phyloP scores from a whole-genome alignment of 1,140 invertebrate species.

The Anastrepha ludens region DNA sequence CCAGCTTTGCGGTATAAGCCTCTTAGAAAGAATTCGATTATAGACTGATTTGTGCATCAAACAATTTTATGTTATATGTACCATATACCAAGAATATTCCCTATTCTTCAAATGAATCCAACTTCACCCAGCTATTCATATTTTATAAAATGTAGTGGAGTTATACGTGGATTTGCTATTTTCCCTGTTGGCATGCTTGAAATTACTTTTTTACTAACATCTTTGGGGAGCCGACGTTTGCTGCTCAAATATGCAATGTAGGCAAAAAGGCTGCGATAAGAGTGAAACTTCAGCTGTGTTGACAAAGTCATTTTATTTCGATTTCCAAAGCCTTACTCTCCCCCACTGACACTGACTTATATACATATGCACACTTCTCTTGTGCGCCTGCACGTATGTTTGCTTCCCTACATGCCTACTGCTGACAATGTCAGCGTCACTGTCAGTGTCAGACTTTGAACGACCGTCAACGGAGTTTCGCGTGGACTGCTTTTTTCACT shows the following conservation, averaged over 20 bases:
- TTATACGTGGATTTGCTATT: too few relatives aligned
- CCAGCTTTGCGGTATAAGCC: too few relatives aligned
- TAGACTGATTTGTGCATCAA: too few relatives aligned
- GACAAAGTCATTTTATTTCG: neutral
- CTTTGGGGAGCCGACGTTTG: neutral
- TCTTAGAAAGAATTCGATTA: too few relatives aligned
- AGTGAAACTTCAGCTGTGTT: neutral
- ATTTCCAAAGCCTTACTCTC: neutral
- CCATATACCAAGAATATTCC: too few relatives aligned
- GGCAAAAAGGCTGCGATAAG: neutral
- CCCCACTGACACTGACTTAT: neutral
- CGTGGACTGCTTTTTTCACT: neutral
- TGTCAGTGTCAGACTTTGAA: constrained; percentile 23
- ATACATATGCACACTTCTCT: neutral
- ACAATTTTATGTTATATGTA: too few relatives aligned
- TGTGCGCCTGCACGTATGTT: neutral
- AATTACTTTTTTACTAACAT: neutral
- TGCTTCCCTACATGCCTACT: neutral
- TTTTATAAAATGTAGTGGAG: too few relatives aligned
- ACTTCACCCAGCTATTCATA: too few relatives aligned
- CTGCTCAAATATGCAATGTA: neutral
- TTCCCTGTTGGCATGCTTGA: too few relatives aligned
- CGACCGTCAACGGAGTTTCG: constrained; percentile 16
- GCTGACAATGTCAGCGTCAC: constrained; percentile 33
- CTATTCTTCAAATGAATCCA: too few relatives aligned